Conservation (phyloP, 1,140 invertebrate genomes). For the Trypoxylus dichotomus region DNA sequence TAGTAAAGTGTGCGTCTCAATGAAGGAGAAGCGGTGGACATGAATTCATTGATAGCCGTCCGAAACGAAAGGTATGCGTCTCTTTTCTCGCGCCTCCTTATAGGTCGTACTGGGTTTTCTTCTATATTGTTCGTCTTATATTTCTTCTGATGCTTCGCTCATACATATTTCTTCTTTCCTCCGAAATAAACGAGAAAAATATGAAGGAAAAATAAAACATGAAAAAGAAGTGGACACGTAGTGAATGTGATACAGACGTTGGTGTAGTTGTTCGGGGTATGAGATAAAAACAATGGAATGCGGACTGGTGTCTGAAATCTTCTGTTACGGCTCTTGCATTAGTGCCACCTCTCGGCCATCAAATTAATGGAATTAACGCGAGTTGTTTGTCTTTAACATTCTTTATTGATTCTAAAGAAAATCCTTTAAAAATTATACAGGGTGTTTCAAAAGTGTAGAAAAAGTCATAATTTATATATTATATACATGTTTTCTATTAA, state of each 20-base stretch:
- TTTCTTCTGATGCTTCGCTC: neutral
- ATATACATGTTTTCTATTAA: no score
- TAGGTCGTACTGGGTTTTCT: neutral
- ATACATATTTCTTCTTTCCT: neutral
- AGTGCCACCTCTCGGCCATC: no score
- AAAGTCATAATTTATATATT: no score
- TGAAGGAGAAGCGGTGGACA: neutral
- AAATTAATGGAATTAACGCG: no score
- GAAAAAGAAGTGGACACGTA: no score
- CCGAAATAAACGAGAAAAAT: neutral
- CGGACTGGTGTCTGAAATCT: neutral
- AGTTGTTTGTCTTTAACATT: no score
- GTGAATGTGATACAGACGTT: neutral
- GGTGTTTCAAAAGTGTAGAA: no score
- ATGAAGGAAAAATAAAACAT: neutral
- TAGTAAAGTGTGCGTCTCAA: constrained; percentile 8
- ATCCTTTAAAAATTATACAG: no score
- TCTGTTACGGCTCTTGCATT: neutral
- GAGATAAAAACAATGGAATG: constrained; percentile 18
- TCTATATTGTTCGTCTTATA: neutral
- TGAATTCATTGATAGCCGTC: constrained; percentile 1
- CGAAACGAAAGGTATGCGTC: no score
- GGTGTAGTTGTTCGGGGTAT: neutral
- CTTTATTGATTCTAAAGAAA: no score
- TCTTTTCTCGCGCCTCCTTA: neutral